Evolutionary conservation across 2,797 vertebrate species (phyloP), one percentile per base, ranked within the genome.

Genomic region (Pantherophis alleghaniensis): DNA sequence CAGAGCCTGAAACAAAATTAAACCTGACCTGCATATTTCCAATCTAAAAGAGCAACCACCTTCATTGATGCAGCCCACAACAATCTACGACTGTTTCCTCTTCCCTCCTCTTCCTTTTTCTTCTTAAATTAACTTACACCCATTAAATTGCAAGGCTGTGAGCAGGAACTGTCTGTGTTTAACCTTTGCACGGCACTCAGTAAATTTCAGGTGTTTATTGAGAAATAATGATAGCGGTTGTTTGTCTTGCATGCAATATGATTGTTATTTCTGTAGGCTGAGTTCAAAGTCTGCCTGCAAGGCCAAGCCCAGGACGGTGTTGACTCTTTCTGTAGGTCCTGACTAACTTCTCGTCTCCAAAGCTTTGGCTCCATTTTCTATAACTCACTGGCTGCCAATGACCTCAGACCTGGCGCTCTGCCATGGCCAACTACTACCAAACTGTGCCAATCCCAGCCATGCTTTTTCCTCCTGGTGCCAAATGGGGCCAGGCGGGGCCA

Each of bases 331-430:
- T 37, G 32, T 51, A 86, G 93, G 20, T 61, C 69, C 18, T 18
- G 5, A 57, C 86, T 47, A 55, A 66, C 51, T 91, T 91, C 90
- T 74, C 57, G 83, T 89, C 32, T 20, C 66, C 42, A 88, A 89
- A 93, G 87, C 87, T 89, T 47, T 13, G 63, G 59, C 90, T 91
- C 90, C 91, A 60, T 90, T 91, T 93, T 89, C 87, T 89, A 66
- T 89, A 89, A 89, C 56, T 91, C 90, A 66, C 86, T 13, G 10
- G 69, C 87, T 57, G 90, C 90, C 93, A 93, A 91, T 89, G 22
- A 59, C 89, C 90, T 93, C 93, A 91, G 86, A 86, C 24, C 57
- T 93, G 93, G 93, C 90, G 0, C 51, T 14, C 56, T 53, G 69
- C 90, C 93, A 91, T 57, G 86, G 86, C 51, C 87, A 89, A n/a